phyloP scores from a whole-genome alignment of 2,113 vertebrate species.

The Syrmaticus mikado region DNA sequence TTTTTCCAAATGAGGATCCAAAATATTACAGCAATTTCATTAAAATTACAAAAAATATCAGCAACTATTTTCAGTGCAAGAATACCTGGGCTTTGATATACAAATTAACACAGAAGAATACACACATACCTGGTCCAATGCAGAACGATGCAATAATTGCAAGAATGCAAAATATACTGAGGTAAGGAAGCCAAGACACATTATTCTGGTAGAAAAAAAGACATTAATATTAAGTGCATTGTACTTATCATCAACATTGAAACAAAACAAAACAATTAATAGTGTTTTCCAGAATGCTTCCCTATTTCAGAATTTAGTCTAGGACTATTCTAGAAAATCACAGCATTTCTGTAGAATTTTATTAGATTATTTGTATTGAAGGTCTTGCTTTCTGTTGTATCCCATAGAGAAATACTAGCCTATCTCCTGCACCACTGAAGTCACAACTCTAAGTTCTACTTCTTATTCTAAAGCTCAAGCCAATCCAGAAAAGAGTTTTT shows the following conservation, averaged over 20 bases:
- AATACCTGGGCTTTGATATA: neutral
- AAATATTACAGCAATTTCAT: neutral
- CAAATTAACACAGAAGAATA: neutral
- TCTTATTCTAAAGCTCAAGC: neutral
- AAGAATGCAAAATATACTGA: conserved; percentile 89
- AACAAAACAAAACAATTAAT: neutral
- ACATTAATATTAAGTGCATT: neutral
- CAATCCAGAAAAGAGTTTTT: neutral
- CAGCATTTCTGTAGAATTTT: neutral
- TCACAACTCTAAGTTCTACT: neutral
- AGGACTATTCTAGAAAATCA: neutral
- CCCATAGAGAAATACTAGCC: neutral
- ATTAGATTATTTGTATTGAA: neutral
- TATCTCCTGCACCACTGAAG: neutral
- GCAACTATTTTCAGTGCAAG: neutral
- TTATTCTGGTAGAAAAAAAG: conserved; percentile 70
- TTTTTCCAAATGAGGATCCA: neutral
- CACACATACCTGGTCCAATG: conserved; percentile 89
- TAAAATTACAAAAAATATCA: neutral
- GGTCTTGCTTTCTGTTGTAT: neutral
- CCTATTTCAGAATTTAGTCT: neutral
- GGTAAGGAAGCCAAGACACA: conserved; percentile 86
- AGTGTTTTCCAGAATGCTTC: neutral
- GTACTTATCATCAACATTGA: rapidly evolving
- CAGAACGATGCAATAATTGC: conserved; percentile 92